phyloP scores from a whole-genome alignment of 2,797 vertebrate genomes.

The Falco peregrinus region DNA sequence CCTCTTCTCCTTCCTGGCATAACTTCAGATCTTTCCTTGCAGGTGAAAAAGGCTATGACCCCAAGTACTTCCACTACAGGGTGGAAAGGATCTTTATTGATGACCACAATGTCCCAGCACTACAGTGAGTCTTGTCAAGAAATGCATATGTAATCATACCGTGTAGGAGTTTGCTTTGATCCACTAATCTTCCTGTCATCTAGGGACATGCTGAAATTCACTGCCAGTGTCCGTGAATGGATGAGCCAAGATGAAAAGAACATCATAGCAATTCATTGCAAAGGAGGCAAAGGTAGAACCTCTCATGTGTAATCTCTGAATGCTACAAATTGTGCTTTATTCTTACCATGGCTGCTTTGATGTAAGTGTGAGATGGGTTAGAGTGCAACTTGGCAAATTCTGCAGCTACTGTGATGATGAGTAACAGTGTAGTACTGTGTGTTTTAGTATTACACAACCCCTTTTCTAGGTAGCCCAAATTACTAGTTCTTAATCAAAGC shows the following conservation, averaged over 20 bases:
- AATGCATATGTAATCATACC: not conserved
- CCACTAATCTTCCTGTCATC: not conserved
- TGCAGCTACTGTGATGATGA: not conserved
- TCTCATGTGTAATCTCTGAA: not conserved
- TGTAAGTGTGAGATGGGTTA: not conserved
- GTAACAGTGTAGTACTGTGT: not conserved
- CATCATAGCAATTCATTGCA: conserved; percentile 91
- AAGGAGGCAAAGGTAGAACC: conserved; percentile 92
- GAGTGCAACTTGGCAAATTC: not conserved
- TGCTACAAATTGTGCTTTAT: not conserved
- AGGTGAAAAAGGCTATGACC: conserved; percentile 95
- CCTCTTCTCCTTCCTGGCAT: not conserved
- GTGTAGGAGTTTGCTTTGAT: not conserved
- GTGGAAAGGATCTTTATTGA: conserved; percentile 91
- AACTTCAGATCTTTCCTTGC: not conserved
- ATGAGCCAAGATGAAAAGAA: conserved; percentile 86
- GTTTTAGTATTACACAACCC: not conserved
- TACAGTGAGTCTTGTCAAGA: conserved; percentile 82
- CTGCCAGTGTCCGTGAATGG: conserved; percentile 86
- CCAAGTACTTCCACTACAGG: conserved; percentile 89
- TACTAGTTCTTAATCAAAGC: not conserved
- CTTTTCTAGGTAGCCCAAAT: not conserved
- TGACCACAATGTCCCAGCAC: conserved; percentile 92
- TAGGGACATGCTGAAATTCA: conserved; percentile 93
- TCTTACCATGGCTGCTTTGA: not conserved